These are phyloP conservation scores for Chrysodeixis includens DNA, from an alignment of 2,888 invertebrate species.

Conservation along the genomic window DNA sequence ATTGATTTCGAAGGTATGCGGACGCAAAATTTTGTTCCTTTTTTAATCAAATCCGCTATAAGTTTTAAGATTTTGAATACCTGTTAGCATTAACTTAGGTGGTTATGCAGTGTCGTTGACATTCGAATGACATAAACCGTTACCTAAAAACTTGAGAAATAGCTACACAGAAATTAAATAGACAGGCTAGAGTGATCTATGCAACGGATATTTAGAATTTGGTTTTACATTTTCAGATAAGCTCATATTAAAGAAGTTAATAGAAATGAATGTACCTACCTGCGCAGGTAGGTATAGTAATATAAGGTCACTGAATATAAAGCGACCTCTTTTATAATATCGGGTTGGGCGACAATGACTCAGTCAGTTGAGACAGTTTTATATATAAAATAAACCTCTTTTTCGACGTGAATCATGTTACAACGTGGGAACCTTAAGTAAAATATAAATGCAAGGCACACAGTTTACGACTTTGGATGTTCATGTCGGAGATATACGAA, in stretches of 20 bases:
- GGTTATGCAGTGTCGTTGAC: neutral
- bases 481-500: conserved; percentile 29
- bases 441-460: conserved; percentile 38
- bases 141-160: neutral
- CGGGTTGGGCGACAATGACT: conserved; percentile 46
- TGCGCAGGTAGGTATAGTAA: neutral
- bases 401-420: conserved; percentile 52
- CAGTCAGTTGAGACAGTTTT: conserved; percentile 43
- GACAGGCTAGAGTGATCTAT: neutral
- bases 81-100: neutral
- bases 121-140: neutral
- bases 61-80: neutral
- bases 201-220: no score
- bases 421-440: conserved; percentile 48
- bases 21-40: neutral
- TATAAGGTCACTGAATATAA: conserved; percentile 13
- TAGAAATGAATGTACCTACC: neutral
- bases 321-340: conserved; percentile 37
- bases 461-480: conserved; percentile 48
- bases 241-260: neutral
- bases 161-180: neutral
- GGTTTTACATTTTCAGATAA: neutral
- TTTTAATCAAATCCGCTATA: neutral
- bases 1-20: neutral
- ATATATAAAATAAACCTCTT: conserved; percentile 51